A percentile compares a stretch with the other conserved stretches of the same genome.
Conservation (phyloP, 2,113 vertebrate genomes). For the Nerophis ophidion region DNA sequence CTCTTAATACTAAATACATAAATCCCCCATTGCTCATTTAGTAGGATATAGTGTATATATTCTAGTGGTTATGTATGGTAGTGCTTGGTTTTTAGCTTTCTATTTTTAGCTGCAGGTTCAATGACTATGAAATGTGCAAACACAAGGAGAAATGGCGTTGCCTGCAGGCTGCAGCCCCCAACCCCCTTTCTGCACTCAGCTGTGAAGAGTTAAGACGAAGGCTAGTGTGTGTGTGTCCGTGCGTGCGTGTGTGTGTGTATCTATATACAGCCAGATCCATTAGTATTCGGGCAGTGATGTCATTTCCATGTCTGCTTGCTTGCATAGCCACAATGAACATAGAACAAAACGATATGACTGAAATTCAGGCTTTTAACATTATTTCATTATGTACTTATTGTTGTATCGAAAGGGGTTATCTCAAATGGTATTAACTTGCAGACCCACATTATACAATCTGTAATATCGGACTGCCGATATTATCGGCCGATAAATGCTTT, state of each 20-base stretch:
- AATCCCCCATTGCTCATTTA: conserved; percentile 44
- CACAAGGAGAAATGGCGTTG: conserved; percentile 59
- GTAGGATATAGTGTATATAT: conserved; percentile 39
- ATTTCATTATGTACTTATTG: not conserved
- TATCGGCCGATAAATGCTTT: no score
- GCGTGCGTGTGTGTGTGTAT: conserved; percentile 15
- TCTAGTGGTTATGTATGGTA: conserved; percentile 25
- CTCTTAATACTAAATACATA: conserved; percentile 29
- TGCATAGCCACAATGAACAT: not conserved
- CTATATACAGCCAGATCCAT: conserved; percentile 8
- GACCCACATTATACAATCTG: no score
- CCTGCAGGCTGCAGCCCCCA: conserved; percentile 46
- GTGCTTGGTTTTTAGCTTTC: conserved; percentile 39
- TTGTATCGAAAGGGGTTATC: no score
- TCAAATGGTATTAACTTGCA: no score
- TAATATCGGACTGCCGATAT: no score
- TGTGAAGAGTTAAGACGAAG: conserved; percentile 46
- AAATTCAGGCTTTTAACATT: not conserved
- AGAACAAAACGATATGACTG: not conserved
- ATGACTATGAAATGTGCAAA: conserved; percentile 68
- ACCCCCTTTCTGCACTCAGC: conserved; percentile 42
- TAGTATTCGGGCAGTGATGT: conserved; percentile 3
- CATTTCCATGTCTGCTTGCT: not conserved
- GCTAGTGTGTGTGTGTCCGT: conserved; percentile 10
- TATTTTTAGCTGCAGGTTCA: conserved; percentile 70